Percentiles rank a stretch among this genome's conserved stretches.
These are phyloP conservation scores for Acridotheres tristis DNA, from an alignment of 2,797 vertebrate species.

Conservation along the genomic window DNA sequence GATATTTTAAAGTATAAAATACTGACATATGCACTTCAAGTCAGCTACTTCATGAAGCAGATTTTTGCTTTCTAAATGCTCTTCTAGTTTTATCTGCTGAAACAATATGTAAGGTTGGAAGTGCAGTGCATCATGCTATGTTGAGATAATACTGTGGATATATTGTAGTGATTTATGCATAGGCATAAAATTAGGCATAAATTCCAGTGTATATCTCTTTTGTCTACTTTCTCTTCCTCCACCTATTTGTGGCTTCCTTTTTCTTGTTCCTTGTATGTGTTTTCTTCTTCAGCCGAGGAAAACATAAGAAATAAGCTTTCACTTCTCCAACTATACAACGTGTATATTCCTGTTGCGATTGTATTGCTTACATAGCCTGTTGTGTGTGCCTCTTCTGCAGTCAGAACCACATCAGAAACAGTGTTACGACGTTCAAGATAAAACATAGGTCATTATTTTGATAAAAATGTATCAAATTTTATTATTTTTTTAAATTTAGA, in stretches of 20 bases:
- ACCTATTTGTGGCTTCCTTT: background rate
- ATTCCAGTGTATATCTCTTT: background rate
- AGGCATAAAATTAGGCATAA: background rate
- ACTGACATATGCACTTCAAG: background rate
- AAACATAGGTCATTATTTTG: background rate
- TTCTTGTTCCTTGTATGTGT: background rate
- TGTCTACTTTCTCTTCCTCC: background rate
- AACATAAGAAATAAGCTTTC: background rate
- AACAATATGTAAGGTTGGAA: background rate
- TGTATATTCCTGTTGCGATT: background rate
- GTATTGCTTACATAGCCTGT: background rate
- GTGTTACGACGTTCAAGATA: background rate
- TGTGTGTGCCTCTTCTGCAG: background rate
- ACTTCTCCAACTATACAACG: background rate
- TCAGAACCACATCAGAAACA: background rate
- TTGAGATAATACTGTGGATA: background rate
- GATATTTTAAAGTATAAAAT: background rate
- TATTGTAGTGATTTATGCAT: background rate
- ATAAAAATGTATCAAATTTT: background rate
- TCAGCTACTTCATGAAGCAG: background rate
- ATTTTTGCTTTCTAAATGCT: background rate
- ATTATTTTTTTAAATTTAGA: background rate
- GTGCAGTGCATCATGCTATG: rapidly evolving
- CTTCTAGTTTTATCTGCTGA: background rate
- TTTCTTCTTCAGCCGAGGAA: background rate